Conservation (phyloP, 2,113 vertebrate species). For the Otocyon megalotis region DNA sequence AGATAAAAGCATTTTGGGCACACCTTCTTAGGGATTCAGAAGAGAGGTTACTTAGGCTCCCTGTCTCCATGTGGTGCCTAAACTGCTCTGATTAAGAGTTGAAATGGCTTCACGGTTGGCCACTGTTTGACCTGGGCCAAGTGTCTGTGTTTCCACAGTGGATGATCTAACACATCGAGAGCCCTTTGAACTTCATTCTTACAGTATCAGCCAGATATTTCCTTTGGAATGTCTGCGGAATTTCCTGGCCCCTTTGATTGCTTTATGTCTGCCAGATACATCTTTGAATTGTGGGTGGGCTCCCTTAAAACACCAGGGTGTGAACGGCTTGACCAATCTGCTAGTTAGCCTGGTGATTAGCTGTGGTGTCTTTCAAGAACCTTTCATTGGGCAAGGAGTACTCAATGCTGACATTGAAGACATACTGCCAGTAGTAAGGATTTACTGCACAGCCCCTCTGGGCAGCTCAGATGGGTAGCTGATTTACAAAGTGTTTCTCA, state of each 20-base stretch:
- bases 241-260: conserved; percentile 55
- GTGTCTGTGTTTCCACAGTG: neutral
- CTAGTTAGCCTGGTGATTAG: neutral
- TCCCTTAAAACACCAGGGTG: neutral
- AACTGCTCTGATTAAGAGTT: neutral
- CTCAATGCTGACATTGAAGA: neutral
- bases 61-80: neutral
- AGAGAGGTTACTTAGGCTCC: neutral
- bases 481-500: conserved; percentile 31
- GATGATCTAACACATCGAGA: neutral
- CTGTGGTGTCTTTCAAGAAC: neutral
- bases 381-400: neutral
- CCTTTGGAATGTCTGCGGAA: conserved; percentile 68
- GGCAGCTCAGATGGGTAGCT: neutral
- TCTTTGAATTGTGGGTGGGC: conserved; percentile 53
- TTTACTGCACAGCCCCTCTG: neutral
- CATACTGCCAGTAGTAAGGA: neutral
- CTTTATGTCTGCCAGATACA: conserved; percentile 33
- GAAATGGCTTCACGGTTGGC: neutral
- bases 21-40: neutral
- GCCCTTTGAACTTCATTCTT: conserved; percentile 58
- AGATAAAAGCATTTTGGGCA: neutral
- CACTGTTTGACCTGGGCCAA: neutral
- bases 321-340: neutral
- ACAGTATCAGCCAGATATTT: conserved; percentile 44